A percentile compares a stretch with the other conserved stretches of the same genome.
phyloP scores from a whole-genome alignment of 1,140 invertebrate species.

The Drosophila lacteicornis region DNA sequence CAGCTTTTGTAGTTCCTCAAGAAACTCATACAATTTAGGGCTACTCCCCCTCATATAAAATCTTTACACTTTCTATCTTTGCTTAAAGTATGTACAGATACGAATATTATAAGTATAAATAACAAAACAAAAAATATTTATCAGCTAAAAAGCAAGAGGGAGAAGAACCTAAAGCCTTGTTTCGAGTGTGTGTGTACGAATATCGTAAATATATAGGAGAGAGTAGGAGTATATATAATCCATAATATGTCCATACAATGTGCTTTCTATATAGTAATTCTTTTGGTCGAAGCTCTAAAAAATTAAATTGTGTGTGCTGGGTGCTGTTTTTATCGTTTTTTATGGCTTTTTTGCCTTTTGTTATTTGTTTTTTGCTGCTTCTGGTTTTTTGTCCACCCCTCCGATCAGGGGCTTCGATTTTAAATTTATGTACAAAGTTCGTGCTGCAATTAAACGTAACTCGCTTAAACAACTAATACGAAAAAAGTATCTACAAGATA shows the following conservation, averaged over 20 bases:
- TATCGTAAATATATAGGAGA: slow-evolving; percentile 41
- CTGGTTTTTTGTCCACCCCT: slow-evolving; percentile 6
- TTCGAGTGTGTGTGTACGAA: slow-evolving; percentile 41
- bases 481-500: slow-evolving; percentile 65
- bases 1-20: slow-evolving; percentile 19
- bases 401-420: slow-evolving; percentile 49
- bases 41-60: slow-evolving; percentile 16
- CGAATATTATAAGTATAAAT: slow-evolving; percentile 18
- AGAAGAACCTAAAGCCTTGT: slow-evolving; percentile 53
- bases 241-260: slow-evolving; percentile 24
- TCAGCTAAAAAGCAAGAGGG: slow-evolving; percentile 21
- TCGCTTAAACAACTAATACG: slow-evolving; percentile 59
- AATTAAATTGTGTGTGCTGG: slow-evolving; percentile 37
- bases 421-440: slow-evolving; percentile 81
- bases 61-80: slow-evolving; percentile 21
- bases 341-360: neutral
- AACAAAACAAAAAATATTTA: slow-evolving; percentile 38
- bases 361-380: slow-evolving; percentile 7
- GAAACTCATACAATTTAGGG: slow-evolving; percentile 36
- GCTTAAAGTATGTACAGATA: slow-evolving; percentile 65
- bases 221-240: slow-evolving; percentile 27
- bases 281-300: slow-evolving; percentile 76
- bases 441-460: slow-evolving; percentile 77
- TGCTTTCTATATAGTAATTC: slow-evolving; percentile 13
- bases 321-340: slow-evolving; percentile 11